phyloP scores from a whole-genome alignment of 2,113 vertebrate genomes.

The Vidua macroura region DNA sequence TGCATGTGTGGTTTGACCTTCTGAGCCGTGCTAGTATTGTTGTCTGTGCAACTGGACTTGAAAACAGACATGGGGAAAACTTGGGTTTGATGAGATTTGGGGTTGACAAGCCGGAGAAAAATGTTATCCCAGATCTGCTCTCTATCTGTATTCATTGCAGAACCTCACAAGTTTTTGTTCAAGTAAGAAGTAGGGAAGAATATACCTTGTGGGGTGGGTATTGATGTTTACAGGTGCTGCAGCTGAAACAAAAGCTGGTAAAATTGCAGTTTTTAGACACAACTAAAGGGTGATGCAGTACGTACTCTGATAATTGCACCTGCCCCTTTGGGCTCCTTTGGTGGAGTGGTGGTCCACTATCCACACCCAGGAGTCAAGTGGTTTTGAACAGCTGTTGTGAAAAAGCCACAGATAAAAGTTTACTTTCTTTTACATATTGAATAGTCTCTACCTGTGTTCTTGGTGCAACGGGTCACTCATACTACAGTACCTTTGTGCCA shows the following conservation, averaged over 20 bases:
- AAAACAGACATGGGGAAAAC: neutral
- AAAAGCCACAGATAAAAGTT: neutral
- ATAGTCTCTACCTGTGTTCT: neutral
- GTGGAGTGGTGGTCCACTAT: neutral
- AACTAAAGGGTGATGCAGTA: neutral
- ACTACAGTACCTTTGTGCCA: neutral
- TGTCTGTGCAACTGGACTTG: neutral
- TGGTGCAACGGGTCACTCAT: neutral
- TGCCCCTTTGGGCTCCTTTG: neutral
- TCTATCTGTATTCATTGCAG: neutral
- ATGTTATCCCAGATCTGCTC: neutral
- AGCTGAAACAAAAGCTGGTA: neutral
- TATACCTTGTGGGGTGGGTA: neutral
- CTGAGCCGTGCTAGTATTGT: neutral
- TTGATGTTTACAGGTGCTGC: neutral
- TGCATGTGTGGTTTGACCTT: neutral
- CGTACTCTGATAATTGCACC: fast-evolving
- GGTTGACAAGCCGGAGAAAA: neutral
- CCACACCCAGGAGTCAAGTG: neutral
- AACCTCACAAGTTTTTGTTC: neutral
- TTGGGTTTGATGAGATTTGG: neutral
- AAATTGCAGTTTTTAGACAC: neutral
- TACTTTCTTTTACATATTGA: neutral
- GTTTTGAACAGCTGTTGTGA: neutral
- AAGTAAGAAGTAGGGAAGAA: neutral